Percentiles rank a stretch among this genome's conserved stretches.
These are phyloP conservation scores for Toxostoma redivivum DNA, from an alignment of 2,113 vertebrate species.

Conservation along the genomic window DNA sequence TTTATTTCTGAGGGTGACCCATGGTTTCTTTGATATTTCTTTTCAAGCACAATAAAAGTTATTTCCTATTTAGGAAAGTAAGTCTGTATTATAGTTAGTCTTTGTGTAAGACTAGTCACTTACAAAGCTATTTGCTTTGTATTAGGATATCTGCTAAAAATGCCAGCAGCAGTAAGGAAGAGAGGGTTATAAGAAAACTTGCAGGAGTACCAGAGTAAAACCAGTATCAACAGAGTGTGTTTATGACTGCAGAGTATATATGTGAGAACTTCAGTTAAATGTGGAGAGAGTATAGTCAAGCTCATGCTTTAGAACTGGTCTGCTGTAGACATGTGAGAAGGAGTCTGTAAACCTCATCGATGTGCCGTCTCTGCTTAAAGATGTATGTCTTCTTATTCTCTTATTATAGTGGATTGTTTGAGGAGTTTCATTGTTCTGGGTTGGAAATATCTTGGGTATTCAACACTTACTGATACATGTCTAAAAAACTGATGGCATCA, in stretches of 20 bases:
- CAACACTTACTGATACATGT: neutral
- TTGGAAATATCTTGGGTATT: neutral
- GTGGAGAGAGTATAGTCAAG: neutral
- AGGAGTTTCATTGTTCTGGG: neutral
- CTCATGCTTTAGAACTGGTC: neutral
- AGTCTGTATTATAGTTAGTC: neutral
- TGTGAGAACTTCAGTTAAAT: neutral
- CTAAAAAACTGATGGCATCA: neutral
- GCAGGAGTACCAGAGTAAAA: neutral
- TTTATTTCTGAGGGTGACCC: neutral
- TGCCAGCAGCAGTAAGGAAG: neutral
- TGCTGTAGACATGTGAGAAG: neutral
- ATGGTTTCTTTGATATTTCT: neutral
- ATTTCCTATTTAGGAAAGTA: neutral
- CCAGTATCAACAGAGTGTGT: neutral
- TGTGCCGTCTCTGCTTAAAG: neutral
- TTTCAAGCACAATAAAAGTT: neutral
- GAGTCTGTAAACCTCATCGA: fast-evolving
- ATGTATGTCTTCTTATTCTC: neutral
- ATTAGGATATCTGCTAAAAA: neutral
- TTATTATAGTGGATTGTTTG: neutral
- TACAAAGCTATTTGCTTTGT: neutral
- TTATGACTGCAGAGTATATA: neutral
- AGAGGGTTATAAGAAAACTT: neutral
- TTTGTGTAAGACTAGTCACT: neutral